A percentile compares a stretch with the other conserved stretches of the same genome.
These are phyloP conservation scores for Diplolepis rosae DNA, from an alignment of 2,888 invertebrate genomes.

Conservation along the genomic window DNA sequence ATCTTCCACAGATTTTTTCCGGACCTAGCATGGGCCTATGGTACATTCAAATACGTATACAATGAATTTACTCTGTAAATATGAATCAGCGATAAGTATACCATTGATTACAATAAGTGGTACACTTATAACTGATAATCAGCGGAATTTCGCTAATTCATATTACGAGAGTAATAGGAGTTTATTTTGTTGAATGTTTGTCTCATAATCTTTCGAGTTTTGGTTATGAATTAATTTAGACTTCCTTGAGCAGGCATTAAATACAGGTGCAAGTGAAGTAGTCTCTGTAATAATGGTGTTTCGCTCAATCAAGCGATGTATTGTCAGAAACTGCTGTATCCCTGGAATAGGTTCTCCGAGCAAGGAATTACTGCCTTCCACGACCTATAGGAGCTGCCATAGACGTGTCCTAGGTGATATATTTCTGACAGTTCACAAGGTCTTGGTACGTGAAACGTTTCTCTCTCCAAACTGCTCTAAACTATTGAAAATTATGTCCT, in stretches of 20 bases:
- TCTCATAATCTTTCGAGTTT: background rate
- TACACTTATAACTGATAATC: too few relatives aligned
- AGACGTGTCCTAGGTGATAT: conserved; percentile 60
- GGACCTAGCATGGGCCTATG: too few relatives aligned
- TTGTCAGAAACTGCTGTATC: conserved; percentile 50
- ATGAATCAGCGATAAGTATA: too few relatives aligned
- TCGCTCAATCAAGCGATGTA: conserved; percentile 29
- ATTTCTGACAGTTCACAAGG: conserved; percentile 47
- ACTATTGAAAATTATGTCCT: conserved; percentile 58
- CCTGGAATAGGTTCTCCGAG: conserved; percentile 47
- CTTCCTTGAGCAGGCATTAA: background rate
- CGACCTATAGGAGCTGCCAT: conserved; percentile 56
- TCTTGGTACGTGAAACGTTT: background rate
- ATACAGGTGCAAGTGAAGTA: background rate
- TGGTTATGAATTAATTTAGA: background rate
- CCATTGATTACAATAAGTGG: too few relatives aligned
- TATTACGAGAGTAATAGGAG: too few relatives aligned
- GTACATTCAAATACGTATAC: too few relatives aligned
- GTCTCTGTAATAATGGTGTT: background rate
- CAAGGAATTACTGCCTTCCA: conserved; percentile 59
- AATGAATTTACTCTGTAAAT: too few relatives aligned
- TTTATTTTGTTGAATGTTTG: too few relatives aligned
- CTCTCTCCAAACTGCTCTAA: conserved; percentile 38
- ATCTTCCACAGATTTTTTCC: too few relatives aligned
- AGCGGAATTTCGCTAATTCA: too few relatives aligned